Conservation (phyloP, 2,888 invertebrate genomes). For the Gasteruption jaculator region DNA sequence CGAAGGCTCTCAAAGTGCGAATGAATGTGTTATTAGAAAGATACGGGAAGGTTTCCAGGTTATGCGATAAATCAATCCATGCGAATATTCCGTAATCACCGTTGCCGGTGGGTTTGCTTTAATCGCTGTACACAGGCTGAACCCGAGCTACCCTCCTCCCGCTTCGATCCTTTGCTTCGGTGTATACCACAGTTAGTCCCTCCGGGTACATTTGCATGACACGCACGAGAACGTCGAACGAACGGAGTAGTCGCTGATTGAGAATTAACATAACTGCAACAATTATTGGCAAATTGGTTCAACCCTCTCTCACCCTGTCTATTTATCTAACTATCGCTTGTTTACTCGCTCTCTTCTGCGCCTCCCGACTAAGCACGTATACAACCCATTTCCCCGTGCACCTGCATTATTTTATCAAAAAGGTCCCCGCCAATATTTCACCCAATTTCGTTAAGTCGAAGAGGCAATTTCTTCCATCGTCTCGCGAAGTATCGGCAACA, state of each 20-base stretch:
- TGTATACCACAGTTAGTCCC: conserved; percentile 12
- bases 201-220: conserved; percentile 37
- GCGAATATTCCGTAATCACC: conserved; percentile 39
- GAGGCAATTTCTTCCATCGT: no score
- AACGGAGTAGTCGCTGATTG: conserved; percentile 36
- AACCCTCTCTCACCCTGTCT: conserved; percentile 38
- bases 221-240: conserved; percentile 29
- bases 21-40: conserved; percentile 20
- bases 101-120: conserved; percentile 38
- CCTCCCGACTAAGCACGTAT: no score
- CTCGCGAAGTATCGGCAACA: no score
- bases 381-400: no score
- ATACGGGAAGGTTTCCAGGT: neutral
- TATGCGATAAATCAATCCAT: conserved; percentile 38
- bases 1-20: conserved; percentile 18
- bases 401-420: no score
- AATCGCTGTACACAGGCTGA: conserved; percentile 36
- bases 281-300: conserved; percentile 46
- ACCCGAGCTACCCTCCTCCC: no score
- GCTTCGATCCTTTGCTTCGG: conserved; percentile 10
- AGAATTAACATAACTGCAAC: conserved; percentile 47
- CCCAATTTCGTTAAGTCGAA: no score
- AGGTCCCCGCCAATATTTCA: no score
- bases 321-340: no score
- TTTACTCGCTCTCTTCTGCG: no score